phyloP scores from a whole-genome alignment of 2,113 vertebrate species.

The Pseudorectes ferrugineus region DNA sequence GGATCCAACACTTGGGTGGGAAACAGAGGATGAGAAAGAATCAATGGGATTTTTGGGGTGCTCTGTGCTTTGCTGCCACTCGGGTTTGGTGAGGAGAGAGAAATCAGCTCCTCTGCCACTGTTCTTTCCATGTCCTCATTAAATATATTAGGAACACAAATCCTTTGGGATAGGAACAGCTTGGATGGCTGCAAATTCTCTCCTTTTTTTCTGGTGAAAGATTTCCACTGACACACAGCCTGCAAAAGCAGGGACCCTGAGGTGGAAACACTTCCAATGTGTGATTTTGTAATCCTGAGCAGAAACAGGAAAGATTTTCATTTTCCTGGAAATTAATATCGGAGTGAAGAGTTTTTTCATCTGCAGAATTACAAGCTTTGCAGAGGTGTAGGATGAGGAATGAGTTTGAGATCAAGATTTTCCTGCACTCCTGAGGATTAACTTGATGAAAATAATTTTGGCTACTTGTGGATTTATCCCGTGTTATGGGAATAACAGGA shows the following conservation, averaged over 20 bases:
- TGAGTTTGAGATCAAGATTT: background rate
- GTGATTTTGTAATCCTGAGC: background rate
- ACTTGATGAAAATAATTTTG: background rate
- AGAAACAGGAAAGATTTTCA: background rate
- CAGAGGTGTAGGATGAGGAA: background rate
- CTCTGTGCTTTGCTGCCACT: background rate
- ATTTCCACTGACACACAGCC: fast-evolving
- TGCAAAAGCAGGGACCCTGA: background rate
- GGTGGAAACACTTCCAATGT: background rate
- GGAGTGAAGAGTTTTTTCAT: background rate
- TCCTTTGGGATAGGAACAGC: background rate
- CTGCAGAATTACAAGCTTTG: background rate
- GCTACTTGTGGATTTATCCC: background rate
- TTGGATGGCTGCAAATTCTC: background rate
- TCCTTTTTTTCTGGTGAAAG: background rate
- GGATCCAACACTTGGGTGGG: background rate
- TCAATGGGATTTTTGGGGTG: background rate
- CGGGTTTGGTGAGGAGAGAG: background rate
- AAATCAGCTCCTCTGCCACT: background rate
- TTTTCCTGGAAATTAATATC: background rate
- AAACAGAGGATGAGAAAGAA: background rate
- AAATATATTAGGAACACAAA: background rate
- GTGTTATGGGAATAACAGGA: background rate
- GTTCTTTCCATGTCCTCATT: background rate
- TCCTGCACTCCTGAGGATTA: background rate